Evolutionary conservation across 2,888 invertebrate species (phyloP).

Genomic region (Harpagoxenus sublaevis): DNA sequence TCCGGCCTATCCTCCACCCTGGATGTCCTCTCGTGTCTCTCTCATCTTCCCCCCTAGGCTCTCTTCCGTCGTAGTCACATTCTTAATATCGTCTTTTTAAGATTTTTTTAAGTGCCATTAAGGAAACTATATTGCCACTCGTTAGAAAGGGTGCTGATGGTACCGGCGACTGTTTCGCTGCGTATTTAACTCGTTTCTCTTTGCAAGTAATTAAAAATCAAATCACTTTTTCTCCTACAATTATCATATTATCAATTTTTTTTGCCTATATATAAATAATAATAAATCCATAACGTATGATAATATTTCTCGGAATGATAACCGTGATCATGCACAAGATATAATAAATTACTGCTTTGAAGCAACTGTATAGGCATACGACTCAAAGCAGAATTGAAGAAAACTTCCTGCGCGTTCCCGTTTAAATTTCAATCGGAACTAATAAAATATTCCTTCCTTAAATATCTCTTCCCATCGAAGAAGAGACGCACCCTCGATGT

Average conservation of each 20-base stretch:
- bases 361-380: conserved; percentile 7
- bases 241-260: conserved; percentile 12
- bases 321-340: not conserved
- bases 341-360: conserved; percentile 8
- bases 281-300: not conserved
- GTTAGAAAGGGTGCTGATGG: conserved; percentile 63
- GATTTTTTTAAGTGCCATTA: conserved; percentile 86
- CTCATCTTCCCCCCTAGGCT: conserved; percentile 42
- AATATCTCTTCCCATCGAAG: conserved; percentile 56
- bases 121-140: conserved; percentile 86
- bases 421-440: conserved; percentile 64
- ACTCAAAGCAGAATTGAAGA: conserved; percentile 11
- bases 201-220: conserved; percentile 7
- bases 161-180: conserved; percentile 19
- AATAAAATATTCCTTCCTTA: conserved; percentile 62
- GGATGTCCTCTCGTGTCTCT: conserved; percentile 65
- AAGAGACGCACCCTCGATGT: conserved; percentile 53
- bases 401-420: conserved; percentile 28
- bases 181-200: conserved; percentile 48
- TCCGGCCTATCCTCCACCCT: conserved; percentile 59
- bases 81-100: conserved; percentile 86
- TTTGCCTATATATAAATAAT: not conserved
- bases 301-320: not conserved
- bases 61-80: conserved; percentile 83
- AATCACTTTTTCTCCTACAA: not conserved